Conservation (phyloP, 1,140 invertebrate genomes). For the Nomia melanderi region DNA sequence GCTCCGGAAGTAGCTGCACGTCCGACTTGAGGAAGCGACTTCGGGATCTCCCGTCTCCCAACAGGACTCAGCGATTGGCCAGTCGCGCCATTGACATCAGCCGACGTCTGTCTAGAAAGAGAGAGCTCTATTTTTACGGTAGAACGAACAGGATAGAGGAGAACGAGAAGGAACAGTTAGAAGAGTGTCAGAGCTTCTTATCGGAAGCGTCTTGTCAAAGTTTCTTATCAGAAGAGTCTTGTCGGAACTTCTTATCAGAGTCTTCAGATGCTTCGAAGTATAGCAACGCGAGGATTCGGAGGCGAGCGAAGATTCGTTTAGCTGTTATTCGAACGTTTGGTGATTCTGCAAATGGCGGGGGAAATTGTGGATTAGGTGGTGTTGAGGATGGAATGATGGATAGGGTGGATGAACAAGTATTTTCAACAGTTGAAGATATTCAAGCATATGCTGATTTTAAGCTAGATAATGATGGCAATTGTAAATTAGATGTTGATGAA, state of each 20-base stretch:
- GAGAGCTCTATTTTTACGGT: slow-evolving; percentile 49
- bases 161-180: slow-evolving; percentile 58
- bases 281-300: slow-evolving; percentile 49
- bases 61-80: slow-evolving; percentile 26
- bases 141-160: slow-evolving; percentile 64
- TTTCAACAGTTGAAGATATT: no score
- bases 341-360: no score
- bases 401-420: no score
- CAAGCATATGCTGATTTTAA: no score
- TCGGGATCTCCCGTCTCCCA: slow-evolving; percentile 55
- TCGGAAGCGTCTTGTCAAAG: no score
- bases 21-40: slow-evolving; percentile 61
- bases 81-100: slow-evolving; percentile 41
- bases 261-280: no score
- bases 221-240: no score
- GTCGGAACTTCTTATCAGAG: no score
- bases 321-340: slow-evolving; percentile 10
- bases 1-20: slow-evolving; percentile 53
- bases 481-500: no score
- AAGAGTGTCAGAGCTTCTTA: not conserved
- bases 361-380: no score
- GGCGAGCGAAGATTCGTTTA: slow-evolving; percentile 45
- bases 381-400: no score
- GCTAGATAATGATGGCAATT: no score
- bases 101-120: slow-evolving; percentile 53